Evolutionary conservation across 2,888 invertebrate genomes (phyloP).

Genomic region (Syrista parreyssii): DNA sequence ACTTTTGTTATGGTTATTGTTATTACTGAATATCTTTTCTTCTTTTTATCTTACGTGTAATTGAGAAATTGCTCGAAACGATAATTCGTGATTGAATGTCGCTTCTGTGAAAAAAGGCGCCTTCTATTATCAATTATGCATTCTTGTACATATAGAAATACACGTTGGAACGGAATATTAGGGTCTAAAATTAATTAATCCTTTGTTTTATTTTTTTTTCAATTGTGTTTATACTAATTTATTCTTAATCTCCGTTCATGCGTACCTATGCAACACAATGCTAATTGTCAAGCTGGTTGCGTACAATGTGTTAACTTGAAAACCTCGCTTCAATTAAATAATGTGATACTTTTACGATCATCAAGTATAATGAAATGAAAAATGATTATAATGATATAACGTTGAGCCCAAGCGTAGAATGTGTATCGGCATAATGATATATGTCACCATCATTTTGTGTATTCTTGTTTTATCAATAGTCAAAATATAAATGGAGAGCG

Average conservation of each 20-base stretch:
- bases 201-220: not conserved
- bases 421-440: not conserved
- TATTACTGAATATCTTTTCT: not conserved
- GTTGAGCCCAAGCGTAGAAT: not conserved
- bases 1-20: not conserved
- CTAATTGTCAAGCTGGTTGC: not conserved
- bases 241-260: conserved; percentile 41
- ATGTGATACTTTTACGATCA: not conserved
- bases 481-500: not conserved
- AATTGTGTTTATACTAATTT: conserved; percentile 43
- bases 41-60: not conserved
- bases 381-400: not conserved
- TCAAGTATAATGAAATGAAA: not conserved
- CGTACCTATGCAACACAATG: conserved; percentile 44
- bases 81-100: not conserved
- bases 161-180: not conserved
- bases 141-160: not conserved
- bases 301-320: not conserved
- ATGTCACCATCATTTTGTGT: not conserved
- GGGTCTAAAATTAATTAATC: not conserved
- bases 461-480: not conserved
- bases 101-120: not conserved
- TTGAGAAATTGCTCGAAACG: not conserved
- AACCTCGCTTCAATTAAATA: not conserved
- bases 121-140: not conserved